Conservation (phyloP, 2,113 vertebrate species). For the Plecotus auritus region DNA sequence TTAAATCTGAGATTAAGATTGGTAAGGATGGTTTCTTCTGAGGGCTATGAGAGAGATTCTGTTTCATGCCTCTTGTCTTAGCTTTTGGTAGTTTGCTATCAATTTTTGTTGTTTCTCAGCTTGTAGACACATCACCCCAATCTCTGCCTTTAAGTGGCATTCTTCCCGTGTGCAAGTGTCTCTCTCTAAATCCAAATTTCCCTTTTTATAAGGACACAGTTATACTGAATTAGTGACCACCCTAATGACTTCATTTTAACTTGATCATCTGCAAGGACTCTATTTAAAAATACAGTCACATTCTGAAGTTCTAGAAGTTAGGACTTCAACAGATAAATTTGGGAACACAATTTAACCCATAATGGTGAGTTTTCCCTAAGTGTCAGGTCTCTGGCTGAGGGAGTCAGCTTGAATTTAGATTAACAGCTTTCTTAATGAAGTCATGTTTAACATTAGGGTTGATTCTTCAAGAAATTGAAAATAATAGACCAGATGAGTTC, state of each 20-base stretch:
- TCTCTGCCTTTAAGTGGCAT: neutral
- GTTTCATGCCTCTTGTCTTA: neutral
- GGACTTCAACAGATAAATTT: neutral
- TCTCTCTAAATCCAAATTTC: neutral
- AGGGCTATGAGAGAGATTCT: neutral
- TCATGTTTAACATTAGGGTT: neutral
- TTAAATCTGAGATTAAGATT: neutral
- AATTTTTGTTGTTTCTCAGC: neutral
- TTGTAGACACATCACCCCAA: neutral
- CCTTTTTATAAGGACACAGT: neutral
- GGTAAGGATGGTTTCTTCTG: neutral
- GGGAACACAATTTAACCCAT: neutral
- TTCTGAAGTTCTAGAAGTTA: neutral
- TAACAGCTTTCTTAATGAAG: conserved; percentile 27
- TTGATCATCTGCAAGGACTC: neutral
- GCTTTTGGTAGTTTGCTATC: neutral
- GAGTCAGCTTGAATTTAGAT: neutral
- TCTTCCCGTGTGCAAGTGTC: neutral
- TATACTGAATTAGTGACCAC: neutral
- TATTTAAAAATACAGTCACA: neutral
- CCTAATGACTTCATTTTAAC: neutral
- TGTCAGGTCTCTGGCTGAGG: neutral
- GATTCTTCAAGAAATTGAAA: conserved; percentile 21
- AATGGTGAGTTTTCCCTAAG: neutral
- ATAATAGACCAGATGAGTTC: neutral